A percentile compares a stretch with the other conserved stretches of the same genome.
Evolutionary conservation across 2,797 vertebrate genomes (phyloP).

Genomic region (Microcaecilia unicolor): DNA sequence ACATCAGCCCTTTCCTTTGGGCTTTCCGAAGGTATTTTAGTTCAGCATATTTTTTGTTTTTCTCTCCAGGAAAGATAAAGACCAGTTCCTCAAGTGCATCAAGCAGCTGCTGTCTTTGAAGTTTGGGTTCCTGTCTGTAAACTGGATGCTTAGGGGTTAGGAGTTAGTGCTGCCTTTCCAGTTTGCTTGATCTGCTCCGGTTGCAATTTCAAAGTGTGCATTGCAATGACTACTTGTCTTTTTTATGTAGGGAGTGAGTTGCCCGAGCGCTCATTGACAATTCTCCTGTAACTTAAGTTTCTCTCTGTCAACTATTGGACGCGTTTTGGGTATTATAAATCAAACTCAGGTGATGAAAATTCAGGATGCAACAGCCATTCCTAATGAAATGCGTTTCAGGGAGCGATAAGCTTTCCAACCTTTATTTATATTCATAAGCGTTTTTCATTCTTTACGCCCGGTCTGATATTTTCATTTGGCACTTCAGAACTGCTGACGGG

Average conservation of each 20-base stretch:
- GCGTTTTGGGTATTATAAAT: too few relatives aligned
- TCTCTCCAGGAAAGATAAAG: constrained; percentile 76
- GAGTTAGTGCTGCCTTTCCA: too few relatives aligned
- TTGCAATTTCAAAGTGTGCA: too few relatives aligned
- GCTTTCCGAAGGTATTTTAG: constrained; percentile 97
- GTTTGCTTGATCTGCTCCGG: too few relatives aligned
- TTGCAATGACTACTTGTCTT: too few relatives aligned
- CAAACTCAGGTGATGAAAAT: constrained; percentile 49
- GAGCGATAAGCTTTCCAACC: constrained; percentile 67
- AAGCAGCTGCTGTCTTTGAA: constrained; percentile 57
- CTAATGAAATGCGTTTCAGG: constrained; percentile 57
- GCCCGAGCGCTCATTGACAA: too few relatives aligned
- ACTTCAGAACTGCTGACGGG: constrained; percentile 70
- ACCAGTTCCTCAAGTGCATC: constrained; percentile 81
- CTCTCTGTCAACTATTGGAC: too few relatives aligned
- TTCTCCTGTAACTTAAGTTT: too few relatives aligned
- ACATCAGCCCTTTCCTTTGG: constrained; percentile 94
- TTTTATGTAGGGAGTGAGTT: too few relatives aligned
- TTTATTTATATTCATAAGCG: constrained; percentile 74
- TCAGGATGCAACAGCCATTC: constrained; percentile 49
- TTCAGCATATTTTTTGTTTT: too few relatives aligned
- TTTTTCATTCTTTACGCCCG: constrained; percentile 68
- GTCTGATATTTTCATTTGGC: constrained; percentile 65
- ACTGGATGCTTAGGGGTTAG: too few relatives aligned
- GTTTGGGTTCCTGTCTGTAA: constrained; percentile 56